phyloP scores from a whole-genome alignment of 2,113 vertebrate genomes.

The Plecturocebus donacophilus region DNA sequence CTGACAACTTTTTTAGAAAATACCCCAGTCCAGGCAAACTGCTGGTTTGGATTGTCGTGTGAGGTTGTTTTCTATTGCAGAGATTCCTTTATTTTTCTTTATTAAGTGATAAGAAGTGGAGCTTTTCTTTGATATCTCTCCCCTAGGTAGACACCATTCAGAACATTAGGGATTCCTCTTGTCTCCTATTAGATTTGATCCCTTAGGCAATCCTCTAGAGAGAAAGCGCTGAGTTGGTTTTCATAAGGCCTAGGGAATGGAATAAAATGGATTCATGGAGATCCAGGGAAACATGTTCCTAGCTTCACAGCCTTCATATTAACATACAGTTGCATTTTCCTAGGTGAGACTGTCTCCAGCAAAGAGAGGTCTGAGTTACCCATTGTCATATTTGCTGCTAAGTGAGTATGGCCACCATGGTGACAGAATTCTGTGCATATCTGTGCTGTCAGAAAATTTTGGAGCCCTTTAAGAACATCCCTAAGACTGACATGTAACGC shows the following conservation, averaged over 20 bases:
- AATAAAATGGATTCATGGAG: not conserved
- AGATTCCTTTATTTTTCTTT: not conserved
- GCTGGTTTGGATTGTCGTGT: not conserved
- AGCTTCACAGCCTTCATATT: not conserved
- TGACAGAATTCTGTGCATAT: not conserved
- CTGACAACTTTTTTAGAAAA: conserved; percentile 52
- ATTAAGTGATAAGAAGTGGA: not conserved
- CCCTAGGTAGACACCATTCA: not conserved
- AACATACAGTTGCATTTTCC: not conserved
- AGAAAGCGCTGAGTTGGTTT: not conserved
- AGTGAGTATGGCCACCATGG: not conserved
- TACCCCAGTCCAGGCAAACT: not conserved
- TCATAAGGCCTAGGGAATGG: not conserved
- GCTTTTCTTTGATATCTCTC: not conserved
- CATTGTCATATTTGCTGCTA: not conserved
- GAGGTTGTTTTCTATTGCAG: not conserved
- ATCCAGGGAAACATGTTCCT: not conserved
- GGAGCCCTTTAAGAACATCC: not conserved
- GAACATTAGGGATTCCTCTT: not conserved
- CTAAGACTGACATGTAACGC: not conserved
- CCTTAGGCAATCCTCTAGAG: not conserved
- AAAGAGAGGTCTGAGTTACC: not conserved
- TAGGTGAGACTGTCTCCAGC: not conserved
- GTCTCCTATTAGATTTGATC: not conserved
- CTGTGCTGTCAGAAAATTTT: not conserved